phyloP scores from a whole-genome alignment of 2,888 invertebrate species.

The Dicyrtoma fusca region DNA sequence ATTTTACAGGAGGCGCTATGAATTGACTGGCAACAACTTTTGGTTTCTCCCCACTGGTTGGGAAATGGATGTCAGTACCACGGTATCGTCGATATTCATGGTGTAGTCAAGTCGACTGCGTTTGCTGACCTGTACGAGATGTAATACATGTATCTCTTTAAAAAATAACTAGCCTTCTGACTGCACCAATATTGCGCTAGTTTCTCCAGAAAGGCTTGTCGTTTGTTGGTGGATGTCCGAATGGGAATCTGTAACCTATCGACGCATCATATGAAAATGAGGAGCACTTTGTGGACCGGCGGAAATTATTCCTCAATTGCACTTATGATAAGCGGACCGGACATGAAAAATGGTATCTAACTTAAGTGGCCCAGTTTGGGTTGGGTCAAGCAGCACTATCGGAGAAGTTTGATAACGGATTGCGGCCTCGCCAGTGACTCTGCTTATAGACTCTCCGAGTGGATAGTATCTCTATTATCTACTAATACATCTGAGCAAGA shows the following conservation, averaged over 20 bases:
- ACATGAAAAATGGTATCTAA: conserved; percentile 27
- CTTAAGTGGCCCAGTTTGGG: conserved; percentile 41
- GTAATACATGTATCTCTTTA: conserved; percentile 31
- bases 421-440: conserved; percentile 46
- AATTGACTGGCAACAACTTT: conserved; percentile 35
- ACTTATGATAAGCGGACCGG: conserved; percentile 43
- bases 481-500: background rate
- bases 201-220: conserved; percentile 46
- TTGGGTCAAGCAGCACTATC: conserved; percentile 39
- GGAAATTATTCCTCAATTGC: conserved; percentile 46
- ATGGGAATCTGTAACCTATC: conserved; percentile 40
- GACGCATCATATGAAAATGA: conserved; percentile 40
- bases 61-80: conserved; percentile 36
- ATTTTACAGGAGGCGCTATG: too few relatives aligned
- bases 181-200: conserved; percentile 1
- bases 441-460: conserved; percentile 11
- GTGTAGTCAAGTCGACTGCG: conserved; percentile 41
- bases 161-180: conserved; percentile 34
- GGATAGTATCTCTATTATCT: conserved; percentile 25
- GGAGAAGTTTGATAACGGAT: conserved; percentile 35
- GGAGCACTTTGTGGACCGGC: conserved; percentile 41
- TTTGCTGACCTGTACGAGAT: conserved; percentile 29
- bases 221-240: conserved; percentile 40
- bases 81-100: conserved; percentile 35
- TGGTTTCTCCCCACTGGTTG: conserved; percentile 33